phyloP scores from a whole-genome alignment of 2,888 invertebrate genomes.

The Aleiodes alternator region DNA sequence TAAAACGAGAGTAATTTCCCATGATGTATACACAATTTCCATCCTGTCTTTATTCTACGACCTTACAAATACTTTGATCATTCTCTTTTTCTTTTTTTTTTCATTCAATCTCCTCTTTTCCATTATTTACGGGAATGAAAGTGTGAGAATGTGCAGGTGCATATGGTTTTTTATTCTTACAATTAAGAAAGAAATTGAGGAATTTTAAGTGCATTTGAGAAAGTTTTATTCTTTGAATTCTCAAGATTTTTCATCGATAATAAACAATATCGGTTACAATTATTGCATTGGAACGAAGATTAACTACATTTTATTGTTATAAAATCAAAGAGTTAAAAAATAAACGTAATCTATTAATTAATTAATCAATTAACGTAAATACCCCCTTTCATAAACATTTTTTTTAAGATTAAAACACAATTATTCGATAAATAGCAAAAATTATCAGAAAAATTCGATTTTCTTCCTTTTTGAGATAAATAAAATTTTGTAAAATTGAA shows the following conservation, averaged over 20 bases:
- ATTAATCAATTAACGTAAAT: not conserved
- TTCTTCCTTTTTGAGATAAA: not conserved
- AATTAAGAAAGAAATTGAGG: conserved; percentile 13
- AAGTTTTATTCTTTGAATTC: not conserved
- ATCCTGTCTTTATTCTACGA: conserved; percentile 52
- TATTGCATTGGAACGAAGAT: not conserved
- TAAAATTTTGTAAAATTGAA: not conserved
- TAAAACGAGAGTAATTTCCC: conserved; percentile 55
- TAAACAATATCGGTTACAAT: not conserved
- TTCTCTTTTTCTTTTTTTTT: not conserved
- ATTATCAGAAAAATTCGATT: too few relatives aligned
- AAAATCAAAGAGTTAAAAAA: not conserved
- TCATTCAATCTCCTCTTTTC: not conserved
- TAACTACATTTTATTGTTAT: not conserved
- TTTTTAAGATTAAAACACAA: too few relatives aligned
- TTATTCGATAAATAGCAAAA: too few relatives aligned
- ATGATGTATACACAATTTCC: conserved; percentile 61
- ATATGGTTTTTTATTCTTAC: conserved; percentile 36
- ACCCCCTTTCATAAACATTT: too few relatives aligned
- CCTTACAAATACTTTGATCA: conserved; percentile 25
- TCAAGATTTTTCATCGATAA: not conserved
- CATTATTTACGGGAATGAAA: conserved; percentile 60
- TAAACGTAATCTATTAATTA: too few relatives aligned
- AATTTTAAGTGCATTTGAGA: not conserved
- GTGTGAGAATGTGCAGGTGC: conserved; percentile 65